These are phyloP conservation scores for Liposcelis brunnea DNA, from an alignment of 2,888 invertebrate genomes.

Conservation along the genomic window DNA sequence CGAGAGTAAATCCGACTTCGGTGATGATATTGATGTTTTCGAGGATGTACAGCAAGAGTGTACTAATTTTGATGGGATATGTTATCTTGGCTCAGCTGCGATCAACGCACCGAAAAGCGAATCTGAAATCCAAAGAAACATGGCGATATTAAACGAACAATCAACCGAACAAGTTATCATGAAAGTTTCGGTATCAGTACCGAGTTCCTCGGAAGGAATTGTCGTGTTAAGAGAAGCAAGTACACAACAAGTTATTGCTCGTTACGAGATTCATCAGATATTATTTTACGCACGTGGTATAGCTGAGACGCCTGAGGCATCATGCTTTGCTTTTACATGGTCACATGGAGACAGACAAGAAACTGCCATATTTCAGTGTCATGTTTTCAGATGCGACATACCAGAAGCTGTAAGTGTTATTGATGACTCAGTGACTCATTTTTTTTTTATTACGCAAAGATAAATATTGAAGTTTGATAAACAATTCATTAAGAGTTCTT, in stretches of 20 bases:
- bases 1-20: conserved; percentile 3
- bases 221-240: conserved; percentile 83
- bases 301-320: conserved; percentile 60
- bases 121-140: conserved; percentile 79
- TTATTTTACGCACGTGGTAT: conserved; percentile 88
- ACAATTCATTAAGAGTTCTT: conserved; percentile 6
- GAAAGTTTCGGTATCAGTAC: conserved; percentile 81
- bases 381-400: conserved; percentile 90
- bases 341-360: conserved; percentile 71
- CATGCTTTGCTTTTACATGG: conserved; percentile 98
- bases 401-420: conserved; percentile 64
- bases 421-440: conserved; percentile 4
- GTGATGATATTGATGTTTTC: conserved; percentile 28
- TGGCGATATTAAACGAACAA: conserved; percentile 74
- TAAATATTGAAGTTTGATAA: neutral
- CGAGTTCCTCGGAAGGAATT: conserved; percentile 78
- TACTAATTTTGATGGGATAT: conserved; percentile 82
- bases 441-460: conserved; percentile 16
- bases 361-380: conserved; percentile 86
- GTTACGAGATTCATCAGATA: conserved; percentile 83
- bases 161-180: conserved; percentile 52
- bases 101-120: conserved; percentile 88
- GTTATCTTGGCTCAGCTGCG: conserved; percentile 79
- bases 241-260: conserved; percentile 63
- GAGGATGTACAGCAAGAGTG: conserved; percentile 76